Conservation (phyloP, 2,113 vertebrate genomes). For the Upupa epops region DNA sequence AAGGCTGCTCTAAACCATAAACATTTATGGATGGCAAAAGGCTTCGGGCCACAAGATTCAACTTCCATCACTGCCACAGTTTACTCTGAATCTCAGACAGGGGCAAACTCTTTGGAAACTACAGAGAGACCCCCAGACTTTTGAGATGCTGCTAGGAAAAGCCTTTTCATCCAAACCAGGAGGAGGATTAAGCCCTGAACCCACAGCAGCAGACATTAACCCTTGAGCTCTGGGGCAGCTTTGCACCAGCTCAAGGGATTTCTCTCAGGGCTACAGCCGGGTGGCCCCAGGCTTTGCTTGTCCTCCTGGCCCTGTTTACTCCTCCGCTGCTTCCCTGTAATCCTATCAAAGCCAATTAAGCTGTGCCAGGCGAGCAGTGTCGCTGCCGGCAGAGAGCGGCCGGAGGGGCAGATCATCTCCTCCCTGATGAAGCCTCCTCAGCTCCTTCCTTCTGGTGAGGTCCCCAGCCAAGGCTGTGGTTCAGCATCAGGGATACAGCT, state of each 20-base stretch:
- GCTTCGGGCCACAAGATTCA: not conserved
- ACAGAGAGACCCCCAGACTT: not conserved
- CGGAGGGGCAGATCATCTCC: not conserved
- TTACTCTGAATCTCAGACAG: not conserved
- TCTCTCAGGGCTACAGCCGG: not conserved
- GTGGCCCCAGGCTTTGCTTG: not conserved
- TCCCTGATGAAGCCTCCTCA: not conserved
- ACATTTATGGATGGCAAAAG: constrained; percentile 6
- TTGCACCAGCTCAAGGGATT: not conserved
- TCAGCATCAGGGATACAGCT: not conserved
- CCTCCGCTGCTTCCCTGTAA: not conserved
- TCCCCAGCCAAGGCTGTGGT: not conserved
- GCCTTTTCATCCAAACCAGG: not conserved
- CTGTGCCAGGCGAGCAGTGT: not conserved
- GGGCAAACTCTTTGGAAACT: not conserved
- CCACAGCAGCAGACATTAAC: not conserved
- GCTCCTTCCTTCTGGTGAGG: not conserved
- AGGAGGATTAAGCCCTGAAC: not conserved
- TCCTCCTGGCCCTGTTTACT: constrained; percentile 33
- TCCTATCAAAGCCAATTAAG: constrained; percentile 51
- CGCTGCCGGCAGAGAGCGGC: not conserved
- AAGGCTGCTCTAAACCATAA: constrained; percentile 14
- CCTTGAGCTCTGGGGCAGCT: not conserved
- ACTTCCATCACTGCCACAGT: not conserved
- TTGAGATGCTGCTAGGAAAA: not conserved